Base-by-base conservation (phyloP, 2,888 invertebrate genomes). In the Oasisia sp. region DNA sequence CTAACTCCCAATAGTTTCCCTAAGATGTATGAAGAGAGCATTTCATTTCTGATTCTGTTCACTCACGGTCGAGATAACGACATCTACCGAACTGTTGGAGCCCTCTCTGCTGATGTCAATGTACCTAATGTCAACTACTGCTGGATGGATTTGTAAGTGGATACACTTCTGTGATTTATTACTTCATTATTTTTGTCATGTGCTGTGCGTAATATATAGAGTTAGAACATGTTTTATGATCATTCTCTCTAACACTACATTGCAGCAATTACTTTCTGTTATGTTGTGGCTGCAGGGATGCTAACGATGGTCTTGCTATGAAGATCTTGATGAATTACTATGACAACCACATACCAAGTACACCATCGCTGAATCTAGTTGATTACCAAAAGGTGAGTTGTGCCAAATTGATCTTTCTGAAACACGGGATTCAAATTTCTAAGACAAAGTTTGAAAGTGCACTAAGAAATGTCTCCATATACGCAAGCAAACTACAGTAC, bases 91-190 rank as follows among this genome's bases (percentile, higher is more conserved):
- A 19, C 19, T 27, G 27, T 74, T 74, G 74, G 74, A 19, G 27
- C 19, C 1, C 74, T 74, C 27, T 19, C 74, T 7, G 74, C 74
- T 27, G n/a, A n/a, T 27, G 27, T n/a, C 74, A 74, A 74, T n/a
- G 74, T 74, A 74, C 74, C 74, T 7, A 74, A 74, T 74, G 74
- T 74, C 14, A 27, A 27, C n/a, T 74, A 74, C 74, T 74, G 74
- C 74, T 74, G 74, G 74, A 74, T 74, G 74, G 74, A 74, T 74
- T 74, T 74, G 74, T 74, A 74, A 74, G 74, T 74, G 74, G 27
- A 2, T 74, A 74, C 3, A 74, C 19, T 74, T 74, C 19, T 74
- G 74, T 74, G 74, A 74, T 19, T 74, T 74, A 74, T 74, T 74
- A 19, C 74, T 74, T 19, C 74, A 74, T 14, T 74, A 74, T 74